Percentiles rank a stretch among this genome's conserved stretches.
Evolutionary conservation across 2,888 invertebrate genomes (phyloP).

Genomic region (Lithophane semibrunnea): DNA sequence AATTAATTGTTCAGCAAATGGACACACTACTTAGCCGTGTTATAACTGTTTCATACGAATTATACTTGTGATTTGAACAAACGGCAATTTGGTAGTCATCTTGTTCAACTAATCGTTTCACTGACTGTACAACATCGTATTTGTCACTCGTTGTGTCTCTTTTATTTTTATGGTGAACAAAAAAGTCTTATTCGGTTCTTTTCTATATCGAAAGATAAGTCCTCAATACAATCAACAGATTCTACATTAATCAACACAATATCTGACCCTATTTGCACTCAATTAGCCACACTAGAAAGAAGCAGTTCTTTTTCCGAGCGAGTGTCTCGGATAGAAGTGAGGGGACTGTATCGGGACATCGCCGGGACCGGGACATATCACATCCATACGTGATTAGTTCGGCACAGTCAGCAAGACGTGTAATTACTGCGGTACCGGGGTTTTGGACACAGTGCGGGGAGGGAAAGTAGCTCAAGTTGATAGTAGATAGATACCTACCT

Average conservation of each 20-base stretch:
- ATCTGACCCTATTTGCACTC: conserved; percentile 42
- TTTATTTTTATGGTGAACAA: neutral
- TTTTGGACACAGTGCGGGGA: conserved; percentile 18
- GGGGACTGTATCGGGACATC: conserved; percentile 51
- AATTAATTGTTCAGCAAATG: neutral
- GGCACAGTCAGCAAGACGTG: conserved; percentile 66
- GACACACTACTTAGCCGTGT: neutral
- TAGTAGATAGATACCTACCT: too few species aligned
- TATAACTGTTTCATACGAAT: neutral
- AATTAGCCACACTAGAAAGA: conserved; percentile 28
- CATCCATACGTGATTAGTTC: conserved; percentile 57
- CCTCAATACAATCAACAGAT: neutral
- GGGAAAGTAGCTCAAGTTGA: conserved; percentile 31
- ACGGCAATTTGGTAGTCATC: neutral
- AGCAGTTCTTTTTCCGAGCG: conserved; percentile 35
- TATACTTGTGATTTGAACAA: neutral
- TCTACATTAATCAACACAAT: conserved; percentile 15
- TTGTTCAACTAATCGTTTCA: neutral
- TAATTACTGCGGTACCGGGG: conserved; percentile 56
- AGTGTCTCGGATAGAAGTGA: conserved; percentile 45
- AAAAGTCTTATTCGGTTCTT: neutral
- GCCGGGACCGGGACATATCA: conserved; percentile 36
- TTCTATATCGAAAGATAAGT: neutral
- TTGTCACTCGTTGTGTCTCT: neutral
- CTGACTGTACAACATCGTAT: neutral